Evolutionary conservation across 2,888 invertebrate genomes (phyloP).

Genomic region (Harpalus rufipes): DNA sequence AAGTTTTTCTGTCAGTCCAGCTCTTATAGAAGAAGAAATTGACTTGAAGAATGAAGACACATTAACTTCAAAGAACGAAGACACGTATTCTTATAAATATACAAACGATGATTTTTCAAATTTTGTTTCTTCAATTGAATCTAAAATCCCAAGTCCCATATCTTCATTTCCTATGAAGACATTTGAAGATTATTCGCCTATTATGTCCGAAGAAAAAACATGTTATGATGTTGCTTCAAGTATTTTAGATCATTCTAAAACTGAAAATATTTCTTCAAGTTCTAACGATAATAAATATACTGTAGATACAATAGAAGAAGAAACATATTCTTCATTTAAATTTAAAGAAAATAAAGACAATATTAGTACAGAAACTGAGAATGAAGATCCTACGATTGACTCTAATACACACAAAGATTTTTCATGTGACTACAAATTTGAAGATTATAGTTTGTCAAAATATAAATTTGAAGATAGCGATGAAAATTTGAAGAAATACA

Average conservation of each 20-base stretch:
- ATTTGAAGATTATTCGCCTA: background rate
- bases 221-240: background rate
- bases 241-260: background rate
- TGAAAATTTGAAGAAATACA: too few species aligned
- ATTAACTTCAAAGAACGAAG: constrained; percentile 5
- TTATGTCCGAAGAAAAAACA: background rate
- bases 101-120: background rate
- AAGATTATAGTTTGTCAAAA: too few species aligned
- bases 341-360: too few species aligned
- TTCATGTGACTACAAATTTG: background rate
- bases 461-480: too few species aligned
- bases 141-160: background rate
- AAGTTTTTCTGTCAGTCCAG: constrained; percentile 51
- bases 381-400: too few species aligned
- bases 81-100: background rate
- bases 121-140: background rate
- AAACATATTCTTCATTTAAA: background rate
- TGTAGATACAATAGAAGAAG: background rate
- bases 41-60: constrained; percentile 27
- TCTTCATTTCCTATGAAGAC: background rate
- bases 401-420: background rate
- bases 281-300: background rate
- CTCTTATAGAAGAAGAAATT: constrained; percentile 47
- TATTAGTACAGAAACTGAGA: too few species aligned
- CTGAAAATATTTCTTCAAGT: background rate